Evolutionary conservation across 2,797 vertebrate species (phyloP).

Genomic region (Hoplostethus atlanticus): DNA sequence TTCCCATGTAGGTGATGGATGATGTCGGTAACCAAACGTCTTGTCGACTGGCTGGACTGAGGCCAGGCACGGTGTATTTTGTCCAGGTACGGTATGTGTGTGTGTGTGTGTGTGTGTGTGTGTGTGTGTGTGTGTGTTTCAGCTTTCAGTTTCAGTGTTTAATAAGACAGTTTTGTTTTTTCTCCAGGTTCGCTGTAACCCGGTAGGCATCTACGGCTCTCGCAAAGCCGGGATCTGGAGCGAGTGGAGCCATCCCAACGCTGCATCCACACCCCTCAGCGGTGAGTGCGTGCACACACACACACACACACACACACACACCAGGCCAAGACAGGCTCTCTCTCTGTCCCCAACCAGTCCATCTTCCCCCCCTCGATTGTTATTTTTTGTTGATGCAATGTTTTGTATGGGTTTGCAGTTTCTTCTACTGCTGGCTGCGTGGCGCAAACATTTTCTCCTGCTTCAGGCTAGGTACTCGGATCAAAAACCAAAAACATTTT

Average conservation of each 20-base stretch:
- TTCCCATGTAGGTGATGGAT: constrained; percentile 89
- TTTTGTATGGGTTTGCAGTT: not conserved
- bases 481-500: no score
- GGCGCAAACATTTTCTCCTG: no score
- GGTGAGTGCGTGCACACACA: constrained; percentile 79
- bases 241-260: constrained; percentile 97
- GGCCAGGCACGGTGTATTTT: constrained; percentile 96
- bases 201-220: constrained; percentile 96
- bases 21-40: constrained; percentile 97
- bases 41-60: constrained; percentile 93
- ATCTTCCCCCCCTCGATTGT: not conserved
- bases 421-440: no score
- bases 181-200: constrained; percentile 92
- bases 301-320: constrained; percentile 12
- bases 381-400: constrained; percentile 24
- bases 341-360: not conserved
- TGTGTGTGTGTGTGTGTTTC: constrained; percentile 2
- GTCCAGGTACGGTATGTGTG: constrained; percentile 84
- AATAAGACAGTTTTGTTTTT: constrained; percentile 5
- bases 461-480: no score
- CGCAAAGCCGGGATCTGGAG: constrained; percentile 98
- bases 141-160: not conserved
- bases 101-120: not conserved
- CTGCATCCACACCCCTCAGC: constrained; percentile 95
- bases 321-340: not conserved